Conservation (phyloP, 2,888 invertebrate genomes). For the Lordiphosa fenestrarum region DNA sequence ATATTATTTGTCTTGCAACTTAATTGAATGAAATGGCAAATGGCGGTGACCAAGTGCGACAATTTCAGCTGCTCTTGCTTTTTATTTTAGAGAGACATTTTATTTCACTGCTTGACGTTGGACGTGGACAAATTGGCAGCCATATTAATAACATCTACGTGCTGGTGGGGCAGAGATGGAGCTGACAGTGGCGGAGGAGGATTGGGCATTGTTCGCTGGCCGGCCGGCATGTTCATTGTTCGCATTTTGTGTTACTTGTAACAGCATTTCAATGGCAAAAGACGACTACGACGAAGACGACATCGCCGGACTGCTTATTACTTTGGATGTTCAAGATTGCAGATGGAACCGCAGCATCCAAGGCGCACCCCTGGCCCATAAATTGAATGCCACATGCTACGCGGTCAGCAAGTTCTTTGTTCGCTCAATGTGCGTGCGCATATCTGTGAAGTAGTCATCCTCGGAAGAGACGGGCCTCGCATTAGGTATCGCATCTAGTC, state of each 20-base stretch:
- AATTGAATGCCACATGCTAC: slow-evolving; percentile 48
- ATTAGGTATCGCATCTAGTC: too few relatives aligned
- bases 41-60: slow-evolving; percentile 63
- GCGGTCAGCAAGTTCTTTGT: slow-evolving; percentile 76
- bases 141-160: slow-evolving; percentile 71
- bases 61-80: slow-evolving; percentile 63
- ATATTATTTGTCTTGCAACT: slow-evolving; percentile 70
- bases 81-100: slow-evolving; percentile 68
- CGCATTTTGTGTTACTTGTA: slow-evolving; percentile 69
- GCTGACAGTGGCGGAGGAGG: background rate
- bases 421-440: slow-evolving; percentile 46
- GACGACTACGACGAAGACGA: slow-evolving; percentile 28
- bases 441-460: slow-evolving; percentile 31
- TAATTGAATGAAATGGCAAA: slow-evolving; percentile 73
- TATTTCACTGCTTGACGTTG: slow-evolving; percentile 45
- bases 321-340: slow-evolving; percentile 28
- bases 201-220: slow-evolving; percentile 38
- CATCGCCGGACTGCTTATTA: slow-evolving; percentile 58
- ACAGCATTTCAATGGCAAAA: slow-evolving; percentile 63
- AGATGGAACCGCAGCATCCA: slow-evolving; percentile 34
- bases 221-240: slow-evolving; percentile 57
- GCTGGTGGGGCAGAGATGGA: background rate
- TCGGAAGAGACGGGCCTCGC: too few relatives aligned
- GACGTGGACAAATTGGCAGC: slow-evolving; percentile 69
- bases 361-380: slow-evolving; percentile 1